Percentiles rank a stretch among this genome's conserved stretches.
Evolutionary conservation across 2,888 invertebrate genomes (phyloP).

Genomic region (Tenthredo distinguenda): DNA sequence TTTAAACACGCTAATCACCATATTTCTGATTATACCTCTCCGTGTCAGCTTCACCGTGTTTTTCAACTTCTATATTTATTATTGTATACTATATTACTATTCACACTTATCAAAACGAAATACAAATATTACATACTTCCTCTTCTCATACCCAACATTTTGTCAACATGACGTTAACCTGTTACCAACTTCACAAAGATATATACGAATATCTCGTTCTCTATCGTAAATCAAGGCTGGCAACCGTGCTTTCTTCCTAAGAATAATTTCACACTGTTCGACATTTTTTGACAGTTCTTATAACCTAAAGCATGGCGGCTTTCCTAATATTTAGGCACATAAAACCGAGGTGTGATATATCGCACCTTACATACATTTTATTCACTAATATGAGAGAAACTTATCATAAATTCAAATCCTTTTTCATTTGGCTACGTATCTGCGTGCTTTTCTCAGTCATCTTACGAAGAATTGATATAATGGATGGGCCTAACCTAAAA

Average conservation of each 20-base stretch:
- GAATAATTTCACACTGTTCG: not conserved
- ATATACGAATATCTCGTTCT: too few species aligned
- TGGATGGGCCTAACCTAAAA: not conserved
- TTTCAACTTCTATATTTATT: not conserved
- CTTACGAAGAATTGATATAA: not conserved
- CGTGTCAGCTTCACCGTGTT: not conserved
- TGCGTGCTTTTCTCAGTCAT: not conserved
- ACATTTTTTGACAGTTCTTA: not conserved
- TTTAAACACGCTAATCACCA: not conserved
- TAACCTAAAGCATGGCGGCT: constrained; percentile 26
- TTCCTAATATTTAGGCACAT: not conserved
- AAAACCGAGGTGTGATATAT: not conserved
- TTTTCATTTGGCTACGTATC: not conserved
- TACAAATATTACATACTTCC: not conserved
- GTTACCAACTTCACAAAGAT: not conserved
- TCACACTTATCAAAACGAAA: not conserved
- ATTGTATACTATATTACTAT: not conserved
- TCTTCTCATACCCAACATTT: not conserved
- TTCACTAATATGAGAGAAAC: not conserved
- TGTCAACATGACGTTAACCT: constrained; percentile 1
- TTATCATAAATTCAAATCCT: not conserved
- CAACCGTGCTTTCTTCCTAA: too few species aligned
- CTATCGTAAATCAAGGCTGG: too few species aligned
- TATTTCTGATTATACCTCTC: not conserved
- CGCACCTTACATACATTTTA: not conserved